Percentiles rank a stretch among this genome's conserved stretches.
phyloP scores from a whole-genome alignment of 2,797 vertebrate species.

The Rousettus madagascariensis region DNA sequence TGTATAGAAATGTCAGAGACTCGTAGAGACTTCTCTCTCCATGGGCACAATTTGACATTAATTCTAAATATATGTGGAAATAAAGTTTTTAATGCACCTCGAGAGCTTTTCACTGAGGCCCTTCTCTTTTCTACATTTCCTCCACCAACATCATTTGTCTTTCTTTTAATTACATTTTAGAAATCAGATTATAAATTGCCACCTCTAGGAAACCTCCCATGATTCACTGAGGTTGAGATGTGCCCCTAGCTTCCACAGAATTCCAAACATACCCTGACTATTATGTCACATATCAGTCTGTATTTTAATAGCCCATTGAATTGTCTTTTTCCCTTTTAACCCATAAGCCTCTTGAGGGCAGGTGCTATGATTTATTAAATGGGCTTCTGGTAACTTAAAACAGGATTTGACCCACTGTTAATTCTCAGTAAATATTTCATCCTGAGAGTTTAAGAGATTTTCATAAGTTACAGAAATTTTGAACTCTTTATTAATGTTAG shows the following conservation, averaged over 20 bases:
- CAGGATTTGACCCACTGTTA: background rate
- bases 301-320: background rate
- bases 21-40: background rate
- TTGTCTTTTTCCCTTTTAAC: background rate
- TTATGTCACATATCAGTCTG: background rate
- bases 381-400: slow-evolving; percentile 1
- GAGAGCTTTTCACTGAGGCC: background rate
- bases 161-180: background rate
- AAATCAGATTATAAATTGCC: background rate
- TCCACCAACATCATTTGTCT: background rate
- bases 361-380: background rate
- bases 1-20: background rate
- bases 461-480: background rate
- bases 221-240: background rate
- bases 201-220: background rate
- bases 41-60: background rate
- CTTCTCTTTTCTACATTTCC: background rate
- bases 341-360: background rate
- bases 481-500: background rate
- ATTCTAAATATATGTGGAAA: background rate
- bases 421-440: background rate
- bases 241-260: background rate
- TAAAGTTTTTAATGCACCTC: background rate
- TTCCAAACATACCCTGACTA: background rate
- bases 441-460: slow-evolving; percentile 31